Percentiles rank a stretch among this genome's conserved stretches.
phyloP scores from a whole-genome alignment of 2,888 invertebrate genomes.

The Hoplodrina ambigua region DNA sequence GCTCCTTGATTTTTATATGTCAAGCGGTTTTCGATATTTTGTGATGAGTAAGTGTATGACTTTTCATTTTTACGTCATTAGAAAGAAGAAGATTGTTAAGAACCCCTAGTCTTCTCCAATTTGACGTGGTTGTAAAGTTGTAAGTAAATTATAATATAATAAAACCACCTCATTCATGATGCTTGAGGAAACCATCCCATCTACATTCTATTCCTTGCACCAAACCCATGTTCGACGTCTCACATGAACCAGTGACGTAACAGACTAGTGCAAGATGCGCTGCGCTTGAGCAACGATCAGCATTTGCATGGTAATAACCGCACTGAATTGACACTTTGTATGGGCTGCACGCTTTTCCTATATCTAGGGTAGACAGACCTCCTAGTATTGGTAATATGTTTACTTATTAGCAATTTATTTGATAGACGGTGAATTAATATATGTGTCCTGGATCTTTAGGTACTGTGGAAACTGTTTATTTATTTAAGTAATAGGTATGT shows the following conservation, averaged over 20 bases:
- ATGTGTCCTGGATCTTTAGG: too few relatives aligned
- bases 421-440: background rate
- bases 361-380: constrained; percentile 44
- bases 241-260: constrained; percentile 50
- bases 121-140: too few relatives aligned
- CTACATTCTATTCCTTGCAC: constrained; percentile 43
- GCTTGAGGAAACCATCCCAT: background rate
- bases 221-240: background rate
- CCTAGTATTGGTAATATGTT: constrained; percentile 30
- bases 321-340: constrained; percentile 51
- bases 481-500: too few relatives aligned
- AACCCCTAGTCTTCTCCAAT: too few relatives aligned
- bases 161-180: too few relatives aligned
- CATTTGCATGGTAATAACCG: constrained; percentile 61
- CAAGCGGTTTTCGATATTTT: too few relatives aligned
- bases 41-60: too few relatives aligned
- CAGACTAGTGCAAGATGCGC: constrained; percentile 44
- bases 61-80: too few relatives aligned
- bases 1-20: too few relatives aligned
- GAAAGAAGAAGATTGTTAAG: too few relatives aligned
- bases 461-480: too few relatives aligned
- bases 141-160: too few relatives aligned
- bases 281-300: constrained; percentile 48
- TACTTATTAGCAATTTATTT: constrained; percentile 38
- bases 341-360: constrained; percentile 32